phyloP scores from a whole-genome alignment of 2,113 vertebrate species.

The Tympanuchus pallidicinctus region DNA sequence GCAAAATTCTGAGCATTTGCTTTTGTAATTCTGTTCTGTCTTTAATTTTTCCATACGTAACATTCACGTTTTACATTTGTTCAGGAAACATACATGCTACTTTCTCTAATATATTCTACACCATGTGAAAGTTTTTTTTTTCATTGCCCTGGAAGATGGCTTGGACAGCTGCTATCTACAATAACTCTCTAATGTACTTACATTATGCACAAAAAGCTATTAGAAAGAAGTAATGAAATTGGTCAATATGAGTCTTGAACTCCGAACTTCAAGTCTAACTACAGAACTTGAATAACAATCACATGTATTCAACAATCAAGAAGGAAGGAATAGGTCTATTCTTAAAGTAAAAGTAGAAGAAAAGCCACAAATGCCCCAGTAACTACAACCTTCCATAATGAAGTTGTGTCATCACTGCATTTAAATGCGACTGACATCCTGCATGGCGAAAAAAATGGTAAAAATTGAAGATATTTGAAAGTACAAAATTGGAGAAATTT shows the following conservation, averaged over 20 bases:
- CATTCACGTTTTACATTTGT: neutral
- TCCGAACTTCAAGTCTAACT: neutral
- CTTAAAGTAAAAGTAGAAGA: neutral
- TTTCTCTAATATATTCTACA: neutral
- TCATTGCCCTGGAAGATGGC: neutral
- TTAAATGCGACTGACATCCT: neutral
- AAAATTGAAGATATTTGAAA: neutral
- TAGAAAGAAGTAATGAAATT: neutral
- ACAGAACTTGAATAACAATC: neutral
- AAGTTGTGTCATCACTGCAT: neutral
- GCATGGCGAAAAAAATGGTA: neutral
- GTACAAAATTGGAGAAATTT: neutral
- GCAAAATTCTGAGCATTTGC: neutral
- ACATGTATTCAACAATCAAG: neutral
- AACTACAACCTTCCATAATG: neutral
- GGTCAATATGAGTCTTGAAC: neutral
- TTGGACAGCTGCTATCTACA: neutral
- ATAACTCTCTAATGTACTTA: neutral
- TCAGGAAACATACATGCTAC: neutral
- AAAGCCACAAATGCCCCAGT: neutral
- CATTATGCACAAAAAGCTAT: neutral
- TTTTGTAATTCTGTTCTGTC: neutral
- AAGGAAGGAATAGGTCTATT: neutral
- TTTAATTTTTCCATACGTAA: neutral
- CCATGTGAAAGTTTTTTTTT: neutral